Base-by-base conservation (phyloP, 2,113 vertebrate species). In the Nyctibius bracteatus region DNA sequence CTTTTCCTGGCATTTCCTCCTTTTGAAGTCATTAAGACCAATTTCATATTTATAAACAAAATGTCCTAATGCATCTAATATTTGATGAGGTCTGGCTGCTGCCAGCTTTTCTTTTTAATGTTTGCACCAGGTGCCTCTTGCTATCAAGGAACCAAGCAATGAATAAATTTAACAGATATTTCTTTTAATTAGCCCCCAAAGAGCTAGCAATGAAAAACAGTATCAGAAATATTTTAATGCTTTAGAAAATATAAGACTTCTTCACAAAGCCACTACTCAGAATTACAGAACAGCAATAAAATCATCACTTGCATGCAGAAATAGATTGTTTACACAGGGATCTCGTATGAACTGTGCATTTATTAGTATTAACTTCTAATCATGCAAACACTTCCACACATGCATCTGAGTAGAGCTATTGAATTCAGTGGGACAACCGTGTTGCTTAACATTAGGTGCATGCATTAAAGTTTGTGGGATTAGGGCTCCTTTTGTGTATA, bases 161-260 rank as follows among this genome's bases (percentile, higher is more conserved):
- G 92, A 96, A 96, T 95, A 95, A 87, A 96, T 94, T 92, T 89
- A 97, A 89, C 86, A 94, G 94, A 77, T 95, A 94, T 92, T 96
- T 93, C 81, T 94, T 94, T 89, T 96, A 95, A 96, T 97, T 97
- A 96, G 88, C 70, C 92, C 92, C 96, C 86, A 80, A 94, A 96
- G 96, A 96, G 83, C 88, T n/a, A 49, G 86, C 91, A 96, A 77
- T 66, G 91, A 89, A 94, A 95, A 95, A 79, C 78, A 81, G 23
- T 61, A 95, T 95, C 94, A 96, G 95, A 96, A 96, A 75, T 41
- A 70, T 88, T 95, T 90, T 85, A 68, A 44, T 88, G 70, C 92
- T 89, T 92, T 62, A 73, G 89, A 97, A 96, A 97, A 92, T 79
- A 59, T 15, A 85, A 87, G 88, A 58, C 57, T 92, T 81, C 91